A percentile compares a stretch with the other conserved stretches of the same genome.
phyloP scores from a whole-genome alignment of 2,888 invertebrate species.

The Heliothis peltigera region DNA sequence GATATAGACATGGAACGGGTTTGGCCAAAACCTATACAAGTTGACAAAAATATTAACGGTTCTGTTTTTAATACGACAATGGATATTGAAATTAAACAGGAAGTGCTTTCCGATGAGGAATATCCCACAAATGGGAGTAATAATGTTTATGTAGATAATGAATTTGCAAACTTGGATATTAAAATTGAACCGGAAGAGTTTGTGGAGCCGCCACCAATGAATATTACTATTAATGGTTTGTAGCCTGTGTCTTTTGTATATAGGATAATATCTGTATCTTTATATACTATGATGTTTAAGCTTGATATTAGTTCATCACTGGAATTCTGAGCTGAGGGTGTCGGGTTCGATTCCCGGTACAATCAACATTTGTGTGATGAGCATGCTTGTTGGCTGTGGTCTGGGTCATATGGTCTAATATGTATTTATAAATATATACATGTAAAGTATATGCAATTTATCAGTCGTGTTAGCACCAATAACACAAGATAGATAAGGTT shows the following conservation, averaged over 20 bases:
- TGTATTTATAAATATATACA: no score
- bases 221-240: slow-evolving; percentile 70
- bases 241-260: neutral
- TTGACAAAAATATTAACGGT: slow-evolving; percentile 72
- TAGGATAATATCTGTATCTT: neutral
- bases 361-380: no score
- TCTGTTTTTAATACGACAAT: slow-evolving; percentile 61
- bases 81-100: slow-evolving; percentile 80
- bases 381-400: no score
- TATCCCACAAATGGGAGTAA: slow-evolving; percentile 56
- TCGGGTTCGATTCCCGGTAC: no score
- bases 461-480: no score
- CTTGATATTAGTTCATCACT: no score
- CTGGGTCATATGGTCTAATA: no score
- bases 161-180: slow-evolving; percentile 71
- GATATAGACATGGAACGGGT: slow-evolving; percentile 54
- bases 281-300: no score
- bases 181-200: slow-evolving; percentile 84
- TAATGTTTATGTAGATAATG: slow-evolving; percentile 48
- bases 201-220: slow-evolving; percentile 62
- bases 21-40: slow-evolving; percentile 84
- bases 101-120: slow-evolving; percentile 80
- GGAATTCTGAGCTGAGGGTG: no score
- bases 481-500: no score
- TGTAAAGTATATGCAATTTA: no score